phyloP scores from a whole-genome alignment of 2,113 vertebrate genomes.

The Trogon surrucura region DNA sequence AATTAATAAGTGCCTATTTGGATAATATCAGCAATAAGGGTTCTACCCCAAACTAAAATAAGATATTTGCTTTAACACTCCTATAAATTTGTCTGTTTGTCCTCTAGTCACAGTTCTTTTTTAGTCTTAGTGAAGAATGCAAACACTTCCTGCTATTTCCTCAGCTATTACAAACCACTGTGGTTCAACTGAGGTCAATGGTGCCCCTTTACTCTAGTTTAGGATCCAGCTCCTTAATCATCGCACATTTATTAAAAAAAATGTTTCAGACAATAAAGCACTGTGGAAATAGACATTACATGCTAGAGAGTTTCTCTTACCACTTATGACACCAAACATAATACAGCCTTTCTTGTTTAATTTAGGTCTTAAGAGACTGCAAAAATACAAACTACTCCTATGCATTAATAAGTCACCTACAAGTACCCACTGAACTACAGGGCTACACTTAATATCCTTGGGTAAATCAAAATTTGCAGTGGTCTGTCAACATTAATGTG shows the following conservation, averaged over 20 bases:
- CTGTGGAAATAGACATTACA: background rate
- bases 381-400: constrained; percentile 39
- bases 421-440: constrained; percentile 4
- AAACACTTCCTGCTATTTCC: constrained; percentile 35
- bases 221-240: background rate
- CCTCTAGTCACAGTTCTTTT: background rate
- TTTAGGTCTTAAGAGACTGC: background rate
- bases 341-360: background rate
- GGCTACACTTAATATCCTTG: constrained; percentile 12
- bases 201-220: background rate
- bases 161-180: background rate
- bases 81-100: background rate
- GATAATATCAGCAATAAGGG: background rate
- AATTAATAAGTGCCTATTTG: background rate
- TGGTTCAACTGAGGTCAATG: background rate
- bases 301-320: background rate
- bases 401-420: background rate
- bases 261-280: background rate
- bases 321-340: background rate
- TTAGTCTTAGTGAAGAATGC: background rate
- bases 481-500: constrained; percentile 66
- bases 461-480: constrained; percentile 72
- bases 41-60: background rate
- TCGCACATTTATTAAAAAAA: background rate
- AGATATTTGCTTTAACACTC: background rate